Conservation (phyloP, 2,888 invertebrate genomes). For the Mesorhabditis belari region DNA sequence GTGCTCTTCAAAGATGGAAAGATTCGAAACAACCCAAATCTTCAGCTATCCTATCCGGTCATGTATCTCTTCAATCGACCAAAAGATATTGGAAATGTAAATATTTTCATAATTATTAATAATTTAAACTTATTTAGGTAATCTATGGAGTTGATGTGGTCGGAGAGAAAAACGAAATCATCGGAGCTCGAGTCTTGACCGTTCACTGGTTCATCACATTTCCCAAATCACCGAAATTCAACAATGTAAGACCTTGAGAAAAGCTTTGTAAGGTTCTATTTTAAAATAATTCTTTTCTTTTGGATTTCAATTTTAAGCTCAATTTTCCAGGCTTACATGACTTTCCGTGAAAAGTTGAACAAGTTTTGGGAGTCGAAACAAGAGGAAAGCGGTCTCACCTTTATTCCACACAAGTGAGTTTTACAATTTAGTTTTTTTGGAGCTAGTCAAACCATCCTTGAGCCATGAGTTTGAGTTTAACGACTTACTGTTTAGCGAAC, state of each 20-base stretch:
- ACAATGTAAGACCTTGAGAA: background rate
- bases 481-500: conserved; percentile 34
- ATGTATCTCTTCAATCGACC: conserved; percentile 51
- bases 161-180: conserved; percentile 51
- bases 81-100: conserved; percentile 51
- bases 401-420: conserved; percentile 51
- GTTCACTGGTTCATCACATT: conserved; percentile 39
- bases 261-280: no score
- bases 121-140: conserved; percentile 21
- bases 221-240: conserved; percentile 1
- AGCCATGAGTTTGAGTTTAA: background rate
- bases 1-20: conserved; percentile 47
- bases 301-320: conserved; percentile 31
- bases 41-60: conserved; percentile 52
- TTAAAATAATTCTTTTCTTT: no score
- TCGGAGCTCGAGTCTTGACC: conserved; percentile 49
- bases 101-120: background rate
- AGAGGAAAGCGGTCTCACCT: conserved; percentile 38
- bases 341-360: conserved; percentile 40
- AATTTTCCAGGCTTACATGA: conserved; percentile 36
- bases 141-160: conserved; percentile 51
- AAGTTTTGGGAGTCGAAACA: conserved; percentile 44
- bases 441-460: no score
- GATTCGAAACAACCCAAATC: conserved; percentile 45
- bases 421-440: no score